Percentiles rank a stretch among this genome's conserved stretches.
phyloP scores from a whole-genome alignment of 92 coral and sea anemone species.

The Muricea muricata region DNA sequence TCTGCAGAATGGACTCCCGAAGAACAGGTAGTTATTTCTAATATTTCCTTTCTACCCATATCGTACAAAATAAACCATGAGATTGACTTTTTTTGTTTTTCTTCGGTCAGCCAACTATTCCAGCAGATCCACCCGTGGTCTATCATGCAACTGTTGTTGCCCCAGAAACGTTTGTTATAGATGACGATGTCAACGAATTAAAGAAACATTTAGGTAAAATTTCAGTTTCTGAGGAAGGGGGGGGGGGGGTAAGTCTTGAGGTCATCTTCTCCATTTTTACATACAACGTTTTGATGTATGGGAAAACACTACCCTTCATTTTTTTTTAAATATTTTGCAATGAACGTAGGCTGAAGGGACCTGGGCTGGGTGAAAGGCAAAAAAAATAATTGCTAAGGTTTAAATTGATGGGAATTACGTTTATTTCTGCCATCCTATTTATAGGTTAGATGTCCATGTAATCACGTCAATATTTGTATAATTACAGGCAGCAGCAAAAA shows the following conservation, averaged over 20 bases:
- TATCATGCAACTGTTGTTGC: constrained; percentile 10
- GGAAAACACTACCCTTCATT: too few relatives aligned
- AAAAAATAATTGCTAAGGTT: too few relatives aligned
- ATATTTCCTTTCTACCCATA: background rate
- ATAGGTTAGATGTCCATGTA: too few relatives aligned
- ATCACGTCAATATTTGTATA: background rate
- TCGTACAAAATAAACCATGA: too few relatives aligned
- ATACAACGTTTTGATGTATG: too few relatives aligned
- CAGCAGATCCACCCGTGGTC: background rate
- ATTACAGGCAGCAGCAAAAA: constrained; percentile 12
- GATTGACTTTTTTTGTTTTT: background rate
- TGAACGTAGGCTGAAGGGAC: too few relatives aligned
- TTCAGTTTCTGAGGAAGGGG: too few relatives aligned
- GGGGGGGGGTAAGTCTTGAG: too few relatives aligned
- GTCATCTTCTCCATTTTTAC: too few relatives aligned
- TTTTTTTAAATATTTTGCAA: too few relatives aligned
- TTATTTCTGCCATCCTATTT: too few relatives aligned
- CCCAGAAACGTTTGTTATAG: background rate
- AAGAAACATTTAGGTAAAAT: background rate
- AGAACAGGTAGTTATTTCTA: background rate
- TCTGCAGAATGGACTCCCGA: constrained; percentile 15
- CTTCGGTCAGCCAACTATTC: background rate
- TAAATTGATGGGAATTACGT: too few relatives aligned
- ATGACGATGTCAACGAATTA: background rate
- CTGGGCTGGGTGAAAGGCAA: background rate